These are phyloP conservation scores for Pempheris klunzingeri DNA, from an alignment of 2,797 vertebrate species.

Conservation along the genomic window DNA sequence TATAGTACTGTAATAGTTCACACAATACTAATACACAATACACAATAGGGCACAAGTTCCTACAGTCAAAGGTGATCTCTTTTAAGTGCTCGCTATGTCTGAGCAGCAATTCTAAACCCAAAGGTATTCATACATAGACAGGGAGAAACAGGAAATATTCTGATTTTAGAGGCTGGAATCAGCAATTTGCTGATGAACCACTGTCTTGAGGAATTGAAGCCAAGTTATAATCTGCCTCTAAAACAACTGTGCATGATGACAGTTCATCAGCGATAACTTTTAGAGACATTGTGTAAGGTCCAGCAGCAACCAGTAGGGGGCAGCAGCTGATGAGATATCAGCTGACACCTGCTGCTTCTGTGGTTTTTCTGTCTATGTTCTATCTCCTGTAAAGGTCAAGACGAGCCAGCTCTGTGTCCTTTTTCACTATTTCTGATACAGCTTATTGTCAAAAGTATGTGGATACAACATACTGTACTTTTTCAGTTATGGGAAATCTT, in stretches of 20 bases:
- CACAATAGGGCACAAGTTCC: background rate
- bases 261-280: too few species aligned
- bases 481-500: background rate
- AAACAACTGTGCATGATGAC: background rate
- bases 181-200: background rate
- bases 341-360: background rate
- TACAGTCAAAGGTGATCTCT: background rate
- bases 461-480: background rate
- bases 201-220: too few species aligned
- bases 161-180: background rate
- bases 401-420: too few species aligned
- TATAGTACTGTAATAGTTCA: too few species aligned
- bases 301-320: conserved; percentile 10
- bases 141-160: background rate
- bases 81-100: background rate
- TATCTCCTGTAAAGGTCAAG: background rate
- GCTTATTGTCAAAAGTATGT: too few species aligned
- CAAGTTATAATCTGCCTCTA: background rate
- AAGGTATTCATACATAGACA: background rate
- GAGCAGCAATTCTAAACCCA: background rate
- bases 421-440: background rate
- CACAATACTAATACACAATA: too few species aligned
- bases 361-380: background rate
- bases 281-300: background rate
- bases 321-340: background rate